Conservation (phyloP, 2,113 vertebrate genomes). For the Hylia prasina region DNA sequence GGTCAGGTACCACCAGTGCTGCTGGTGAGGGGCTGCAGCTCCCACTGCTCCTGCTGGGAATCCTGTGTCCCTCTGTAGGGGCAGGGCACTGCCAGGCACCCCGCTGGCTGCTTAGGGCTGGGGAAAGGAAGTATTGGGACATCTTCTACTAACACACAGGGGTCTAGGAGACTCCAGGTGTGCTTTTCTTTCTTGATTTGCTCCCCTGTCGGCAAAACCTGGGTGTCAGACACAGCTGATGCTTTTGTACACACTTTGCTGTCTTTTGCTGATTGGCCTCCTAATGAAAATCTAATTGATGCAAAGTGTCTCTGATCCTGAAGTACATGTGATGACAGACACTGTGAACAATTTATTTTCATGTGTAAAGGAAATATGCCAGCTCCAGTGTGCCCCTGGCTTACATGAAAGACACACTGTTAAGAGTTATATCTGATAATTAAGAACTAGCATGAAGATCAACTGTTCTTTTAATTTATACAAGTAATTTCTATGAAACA, state of each 20-base stretch:
- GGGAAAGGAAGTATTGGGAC: neutral
- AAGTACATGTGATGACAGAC: neutral
- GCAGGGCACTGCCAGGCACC: neutral
- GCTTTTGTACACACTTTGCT: neutral
- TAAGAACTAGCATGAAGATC: neutral
- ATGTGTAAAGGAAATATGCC: neutral
- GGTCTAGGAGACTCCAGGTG: neutral
- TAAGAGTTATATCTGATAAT: neutral
- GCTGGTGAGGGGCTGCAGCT: neutral
- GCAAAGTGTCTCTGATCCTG: neutral
- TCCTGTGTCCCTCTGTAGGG: neutral
- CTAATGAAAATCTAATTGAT: neutral
- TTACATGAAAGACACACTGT: neutral
- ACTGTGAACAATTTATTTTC: neutral
- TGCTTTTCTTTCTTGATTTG: neutral
- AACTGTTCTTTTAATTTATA: neutral
- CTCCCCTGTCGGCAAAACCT: neutral
- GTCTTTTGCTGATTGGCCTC: neutral
- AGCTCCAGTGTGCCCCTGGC: neutral
- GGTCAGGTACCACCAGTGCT: neutral
- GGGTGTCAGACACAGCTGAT: neutral
- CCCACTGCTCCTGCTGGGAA: neutral
- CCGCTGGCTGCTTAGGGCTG: neutral
- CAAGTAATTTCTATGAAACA: neutral
- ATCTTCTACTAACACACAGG: neutral